A percentile compares a stretch with the other conserved stretches of the same genome.
These are phyloP conservation scores for Cheilosia vernalis DNA, from an alignment of 2,888 invertebrate species.

Conservation along the genomic window DNA sequence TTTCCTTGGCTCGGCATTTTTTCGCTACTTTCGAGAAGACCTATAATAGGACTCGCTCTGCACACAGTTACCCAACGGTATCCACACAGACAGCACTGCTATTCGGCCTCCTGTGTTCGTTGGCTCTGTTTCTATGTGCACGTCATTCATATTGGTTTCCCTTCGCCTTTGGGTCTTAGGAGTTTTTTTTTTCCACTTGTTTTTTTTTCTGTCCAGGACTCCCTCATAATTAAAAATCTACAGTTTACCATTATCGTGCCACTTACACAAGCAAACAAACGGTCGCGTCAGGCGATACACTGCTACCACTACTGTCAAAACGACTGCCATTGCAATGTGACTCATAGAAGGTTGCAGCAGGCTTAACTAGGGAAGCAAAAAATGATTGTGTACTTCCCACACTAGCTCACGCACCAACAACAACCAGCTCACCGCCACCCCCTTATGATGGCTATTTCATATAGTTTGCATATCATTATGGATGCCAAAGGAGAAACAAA, in stretches of 20 bases:
- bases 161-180: slow-evolving; percentile 39
- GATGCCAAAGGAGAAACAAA: slow-evolving; percentile 74
- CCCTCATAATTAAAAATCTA: slow-evolving; percentile 78
- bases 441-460: slow-evolving; percentile 66
- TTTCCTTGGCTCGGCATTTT: slow-evolving; percentile 63
- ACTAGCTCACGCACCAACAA: slow-evolving; percentile 51
- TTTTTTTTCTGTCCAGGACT: slow-evolving; percentile 66
- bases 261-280: slow-evolving; percentile 72
- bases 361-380: slow-evolving; percentile 25
- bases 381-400: slow-evolving; percentile 47
- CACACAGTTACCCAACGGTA: slow-evolving; percentile 11
- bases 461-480: slow-evolving; percentile 76
- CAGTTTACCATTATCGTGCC: slow-evolving; percentile 75
- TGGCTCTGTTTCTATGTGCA: slow-evolving; percentile 42
- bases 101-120: slow-evolving; percentile 30
- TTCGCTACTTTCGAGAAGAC: slow-evolving; percentile 56
- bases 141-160: slow-evolving; percentile 72
- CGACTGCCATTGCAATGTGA: slow-evolving; percentile 47
- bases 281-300: slow-evolving; percentile 29
- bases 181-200: slow-evolving; percentile 19
- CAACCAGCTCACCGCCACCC: slow-evolving; percentile 37
- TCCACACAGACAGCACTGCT: slow-evolving; percentile 28
- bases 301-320: slow-evolving; percentile 28
- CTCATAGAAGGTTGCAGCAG: slow-evolving; percentile 49
- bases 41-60: slow-evolving; percentile 47